These are phyloP conservation scores for Distichodus sexfasciatus DNA, from an alignment of 2,797 vertebrate species.

Conservation along the genomic window DNA sequence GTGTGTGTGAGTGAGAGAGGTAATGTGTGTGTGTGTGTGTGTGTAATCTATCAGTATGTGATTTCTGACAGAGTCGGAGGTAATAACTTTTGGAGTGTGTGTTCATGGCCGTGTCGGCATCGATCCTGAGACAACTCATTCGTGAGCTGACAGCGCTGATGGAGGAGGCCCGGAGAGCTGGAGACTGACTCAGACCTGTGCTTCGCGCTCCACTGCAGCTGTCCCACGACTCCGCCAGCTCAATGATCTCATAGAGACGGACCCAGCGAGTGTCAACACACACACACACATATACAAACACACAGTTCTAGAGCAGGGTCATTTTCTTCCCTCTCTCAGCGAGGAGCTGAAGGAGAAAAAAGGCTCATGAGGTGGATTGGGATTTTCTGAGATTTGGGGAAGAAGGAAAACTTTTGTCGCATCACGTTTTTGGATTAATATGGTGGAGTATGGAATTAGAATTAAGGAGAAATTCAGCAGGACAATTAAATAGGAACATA, in stretches of 20 bases:
- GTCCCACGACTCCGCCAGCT: slow-evolving; percentile 36
- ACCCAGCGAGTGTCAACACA: slow-evolving; percentile 17
- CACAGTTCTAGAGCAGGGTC: slow-evolving; percentile 18
- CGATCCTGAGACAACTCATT: slow-evolving; percentile 98
- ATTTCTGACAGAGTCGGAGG: slow-evolving; percentile 83
- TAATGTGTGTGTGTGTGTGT: slow-evolving; percentile 24
- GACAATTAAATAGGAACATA: too few relatives aligned
- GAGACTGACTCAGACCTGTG: slow-evolving; percentile 40
- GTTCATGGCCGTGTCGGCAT: slow-evolving; percentile 84
- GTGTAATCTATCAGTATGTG: slow-evolving; percentile 69
- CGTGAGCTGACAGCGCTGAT: too few relatives aligned
- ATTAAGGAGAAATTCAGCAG: too few relatives aligned
- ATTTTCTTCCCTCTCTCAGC: slow-evolving; percentile 37
- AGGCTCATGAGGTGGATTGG: too few relatives aligned
- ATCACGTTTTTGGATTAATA: too few relatives aligned
- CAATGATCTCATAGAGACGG: slow-evolving; percentile 39
- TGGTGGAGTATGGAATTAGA: too few relatives aligned
- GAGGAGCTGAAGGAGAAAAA: too few relatives aligned
- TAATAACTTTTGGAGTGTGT: slow-evolving; percentile 78
- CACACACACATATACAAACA: slow-evolving; percentile 17
- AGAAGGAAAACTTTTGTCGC: too few relatives aligned
- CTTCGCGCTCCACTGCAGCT: slow-evolving; percentile 35
- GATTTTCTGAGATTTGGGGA: too few relatives aligned
- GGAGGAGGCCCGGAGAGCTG: slow-evolving; percentile 62
- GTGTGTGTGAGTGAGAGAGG: slow-evolving; percentile 22